These are phyloP conservation scores for Callosobruchus maculatus DNA, from an alignment of 2,888 invertebrate genomes.

Conservation along the genomic window DNA sequence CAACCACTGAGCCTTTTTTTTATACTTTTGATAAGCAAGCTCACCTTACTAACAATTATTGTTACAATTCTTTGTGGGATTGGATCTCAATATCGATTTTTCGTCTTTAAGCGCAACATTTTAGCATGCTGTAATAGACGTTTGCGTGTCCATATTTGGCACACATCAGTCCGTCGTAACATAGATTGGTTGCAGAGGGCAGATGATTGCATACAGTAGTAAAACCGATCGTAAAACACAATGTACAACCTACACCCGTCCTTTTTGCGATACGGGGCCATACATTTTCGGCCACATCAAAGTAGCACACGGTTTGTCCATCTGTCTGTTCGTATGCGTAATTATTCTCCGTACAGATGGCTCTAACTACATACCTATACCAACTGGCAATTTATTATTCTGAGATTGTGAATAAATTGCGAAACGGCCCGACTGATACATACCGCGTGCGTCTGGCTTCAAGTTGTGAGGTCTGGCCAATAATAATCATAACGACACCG, in stretches of 20 bases:
- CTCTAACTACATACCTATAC: conserved; percentile 12
- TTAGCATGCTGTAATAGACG: too few relatives aligned
- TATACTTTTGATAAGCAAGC: too few relatives aligned
- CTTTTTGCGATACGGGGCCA: not conserved
- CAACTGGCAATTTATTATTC: conserved; percentile 15
- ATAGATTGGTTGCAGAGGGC: not conserved
- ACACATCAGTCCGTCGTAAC: too few relatives aligned
- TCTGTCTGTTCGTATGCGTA: not conserved
- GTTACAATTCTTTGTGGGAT: too few relatives aligned
- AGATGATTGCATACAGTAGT: not conserved
- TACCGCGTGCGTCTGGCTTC: conserved; percentile 7
- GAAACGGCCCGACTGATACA: conserved; percentile 19
- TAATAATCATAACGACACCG: conserved; percentile 10
- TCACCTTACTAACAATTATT: too few relatives aligned
- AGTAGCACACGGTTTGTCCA: not conserved
- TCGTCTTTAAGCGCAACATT: too few relatives aligned
- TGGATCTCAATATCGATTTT: too few relatives aligned
- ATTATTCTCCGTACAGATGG: conserved; percentile 11
- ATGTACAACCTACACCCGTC: not conserved
- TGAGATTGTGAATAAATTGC: conserved; percentile 18
- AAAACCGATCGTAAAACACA: not conserved
- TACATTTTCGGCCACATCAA: not conserved
- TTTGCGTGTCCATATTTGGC: not conserved
- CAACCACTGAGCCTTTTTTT: too few relatives aligned
- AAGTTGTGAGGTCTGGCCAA: conserved; percentile 33